A percentile compares a stretch with the other conserved stretches of the same genome.
Conservation (phyloP, 2,797 vertebrate genomes). For the Pogonophryne albipinna region DNA sequence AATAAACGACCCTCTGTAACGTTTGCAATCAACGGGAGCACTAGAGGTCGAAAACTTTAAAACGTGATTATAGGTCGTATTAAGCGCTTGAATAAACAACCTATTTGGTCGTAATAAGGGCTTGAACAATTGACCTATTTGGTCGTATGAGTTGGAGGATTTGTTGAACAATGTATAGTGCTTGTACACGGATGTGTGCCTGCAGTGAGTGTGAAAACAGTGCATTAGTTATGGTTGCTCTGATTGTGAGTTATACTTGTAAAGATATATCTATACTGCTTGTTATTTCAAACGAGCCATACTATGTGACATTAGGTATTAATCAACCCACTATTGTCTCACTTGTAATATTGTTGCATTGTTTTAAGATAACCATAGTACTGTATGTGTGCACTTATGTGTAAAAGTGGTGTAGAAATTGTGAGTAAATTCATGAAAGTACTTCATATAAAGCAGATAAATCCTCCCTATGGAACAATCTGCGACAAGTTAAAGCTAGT, state of each 20-base stretch:
- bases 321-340: neutral
- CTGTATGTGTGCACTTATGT: neutral
- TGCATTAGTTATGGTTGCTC: constrained; percentile 8
- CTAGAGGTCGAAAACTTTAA: too few species aligned
- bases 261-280: neutral
- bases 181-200: neutral
- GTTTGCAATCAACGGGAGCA: too few species aligned
- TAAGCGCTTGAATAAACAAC: too few species aligned
- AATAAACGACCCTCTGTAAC: too few species aligned
- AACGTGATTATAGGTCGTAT: too few species aligned
- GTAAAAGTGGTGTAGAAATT: neutral
- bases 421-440: neutral
- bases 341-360: neutral
- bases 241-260: constrained; percentile 1
- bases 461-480: neutral
- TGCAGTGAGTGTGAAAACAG: neutral
- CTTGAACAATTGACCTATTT: too few species aligned
- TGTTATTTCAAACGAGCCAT: neutral
- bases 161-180: neutral
- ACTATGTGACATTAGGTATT: neutral
- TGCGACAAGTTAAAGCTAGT: neutral
- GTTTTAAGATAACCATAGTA: neutral
- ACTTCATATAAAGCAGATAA: neutral
- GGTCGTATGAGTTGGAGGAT: too few species aligned
- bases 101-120: too few species aligned